A percentile compares a stretch with the other conserved stretches of the same genome.
These are phyloP conservation scores for Tetramorium simillimum DNA, from an alignment of 1,140 invertebrate genomes.

Conservation along the genomic window DNA sequence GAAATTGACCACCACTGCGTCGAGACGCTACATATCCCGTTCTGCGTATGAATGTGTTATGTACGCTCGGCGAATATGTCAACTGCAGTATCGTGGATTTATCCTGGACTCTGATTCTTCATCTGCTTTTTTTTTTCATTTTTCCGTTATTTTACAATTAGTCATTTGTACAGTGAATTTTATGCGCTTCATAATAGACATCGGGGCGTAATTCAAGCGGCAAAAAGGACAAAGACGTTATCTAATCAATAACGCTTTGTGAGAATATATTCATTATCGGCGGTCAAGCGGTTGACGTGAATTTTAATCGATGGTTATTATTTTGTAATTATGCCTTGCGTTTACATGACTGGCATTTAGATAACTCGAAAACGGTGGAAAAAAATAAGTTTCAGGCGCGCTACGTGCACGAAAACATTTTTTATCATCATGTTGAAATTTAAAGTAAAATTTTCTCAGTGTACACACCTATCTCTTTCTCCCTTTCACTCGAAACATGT, in stretches of 20 bases:
- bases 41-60: conserved; percentile 83
- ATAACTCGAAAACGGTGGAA: neutral
- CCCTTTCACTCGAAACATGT: neutral
- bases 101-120: conserved; percentile 66
- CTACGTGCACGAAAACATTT: conserved; percentile 7
- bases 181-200: conserved; percentile 24
- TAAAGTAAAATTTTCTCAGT: conserved; percentile 3
- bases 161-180: conserved; percentile 52
- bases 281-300: neutral
- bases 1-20: conserved; percentile 78
- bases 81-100: conserved; percentile 81
- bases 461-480: neutral
- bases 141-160: conserved; percentile 59
- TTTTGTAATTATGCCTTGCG: neutral
- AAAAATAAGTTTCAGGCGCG: neutral
- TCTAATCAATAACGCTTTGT: neutral
- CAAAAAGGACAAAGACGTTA: conserved; percentile 21
- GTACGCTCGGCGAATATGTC: conserved; percentile 81
- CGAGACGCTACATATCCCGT: conserved; percentile 79
- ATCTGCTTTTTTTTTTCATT: conserved; percentile 71
- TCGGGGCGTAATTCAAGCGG: conserved; percentile 17
- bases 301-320: conserved; percentile 45
- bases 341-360: neutral
- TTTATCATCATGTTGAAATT: conserved; percentile 14
- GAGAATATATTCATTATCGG: conserved; percentile 23